A percentile compares a stretch with the other conserved stretches of the same genome.
phyloP scores from a whole-genome alignment of 1,140 invertebrate species.

The Pseudomyrmex pallidus region DNA sequence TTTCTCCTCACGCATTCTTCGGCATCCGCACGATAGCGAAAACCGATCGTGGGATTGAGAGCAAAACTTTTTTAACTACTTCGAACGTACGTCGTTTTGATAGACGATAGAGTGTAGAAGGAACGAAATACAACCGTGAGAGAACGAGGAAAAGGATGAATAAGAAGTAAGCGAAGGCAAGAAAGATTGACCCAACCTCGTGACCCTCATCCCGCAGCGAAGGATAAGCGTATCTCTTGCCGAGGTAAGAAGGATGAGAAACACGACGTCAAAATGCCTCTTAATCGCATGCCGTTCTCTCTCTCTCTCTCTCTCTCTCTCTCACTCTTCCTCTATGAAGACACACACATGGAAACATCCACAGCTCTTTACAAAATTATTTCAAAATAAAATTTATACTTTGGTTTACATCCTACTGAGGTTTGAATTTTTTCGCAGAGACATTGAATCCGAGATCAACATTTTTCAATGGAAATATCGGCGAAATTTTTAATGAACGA shows the following conservation, averaged over 20 bases:
- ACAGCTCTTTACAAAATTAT: too few relatives aligned
- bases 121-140: slow-evolving; percentile 7
- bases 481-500: too few relatives aligned
- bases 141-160: not conserved
- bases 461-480: too few relatives aligned
- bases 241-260: slow-evolving; percentile 32
- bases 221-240: slow-evolving; percentile 59
- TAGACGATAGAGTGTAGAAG: slow-evolving; percentile 23
- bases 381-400: too few relatives aligned
- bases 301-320: not conserved
- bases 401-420: too few relatives aligned
- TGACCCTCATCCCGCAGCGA: slow-evolving; percentile 24
- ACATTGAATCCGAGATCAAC: too few relatives aligned
- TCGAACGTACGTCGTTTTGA: slow-evolving; percentile 34
- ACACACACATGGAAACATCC: too few relatives aligned
- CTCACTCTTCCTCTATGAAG: not conserved
- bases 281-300: slow-evolving; percentile 63
- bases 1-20: not conserved
- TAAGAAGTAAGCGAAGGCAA: not conserved
- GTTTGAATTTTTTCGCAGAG: too few relatives aligned
- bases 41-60: slow-evolving; percentile 71
- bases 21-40: slow-evolving; percentile 37
- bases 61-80: slow-evolving; percentile 71
- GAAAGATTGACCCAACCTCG: slow-evolving; percentile 27
- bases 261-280: slow-evolving; percentile 54